Conservation (phyloP, 2,113 vertebrate genomes). For the Tychaedon coryphoeus region DNA sequence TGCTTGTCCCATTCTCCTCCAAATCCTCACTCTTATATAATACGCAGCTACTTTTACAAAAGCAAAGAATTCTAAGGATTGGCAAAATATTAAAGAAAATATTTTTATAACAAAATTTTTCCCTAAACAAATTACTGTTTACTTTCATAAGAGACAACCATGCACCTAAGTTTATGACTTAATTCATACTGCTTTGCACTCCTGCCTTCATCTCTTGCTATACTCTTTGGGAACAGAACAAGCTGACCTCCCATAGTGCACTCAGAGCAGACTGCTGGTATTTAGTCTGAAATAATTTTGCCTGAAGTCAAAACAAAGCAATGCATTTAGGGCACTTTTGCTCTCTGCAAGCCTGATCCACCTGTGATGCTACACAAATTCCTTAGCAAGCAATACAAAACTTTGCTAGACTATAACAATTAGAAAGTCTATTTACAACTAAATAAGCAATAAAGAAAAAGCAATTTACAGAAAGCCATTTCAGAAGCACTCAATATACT, state of each 20-base stretch:
- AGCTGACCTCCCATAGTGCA: neutral
- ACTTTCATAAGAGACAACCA: neutral
- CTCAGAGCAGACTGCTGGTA: neutral
- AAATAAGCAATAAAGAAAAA: neutral
- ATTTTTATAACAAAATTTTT: neutral
- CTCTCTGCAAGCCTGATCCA: neutral
- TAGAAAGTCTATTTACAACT: neutral
- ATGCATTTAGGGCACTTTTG: neutral
- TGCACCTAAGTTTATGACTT: neutral
- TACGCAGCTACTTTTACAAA: neutral
- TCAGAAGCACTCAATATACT: neutral
- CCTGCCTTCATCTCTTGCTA: neutral
- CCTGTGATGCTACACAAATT: neutral
- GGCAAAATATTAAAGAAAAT: neutral
- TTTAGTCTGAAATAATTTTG: neutral
- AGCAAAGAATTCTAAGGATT: neutral
- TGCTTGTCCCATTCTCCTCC: neutral
- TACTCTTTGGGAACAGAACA: neutral
- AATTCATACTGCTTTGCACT: neutral
- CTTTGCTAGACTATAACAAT: neutral
- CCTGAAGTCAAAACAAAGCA: neutral
- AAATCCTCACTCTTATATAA: neutral
- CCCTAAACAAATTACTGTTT: neutral
- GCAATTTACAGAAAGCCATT: neutral
- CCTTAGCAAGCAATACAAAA: neutral